Conservation (phyloP, 2,113 vertebrate species). For the Circaetus cinerascens region DNA sequence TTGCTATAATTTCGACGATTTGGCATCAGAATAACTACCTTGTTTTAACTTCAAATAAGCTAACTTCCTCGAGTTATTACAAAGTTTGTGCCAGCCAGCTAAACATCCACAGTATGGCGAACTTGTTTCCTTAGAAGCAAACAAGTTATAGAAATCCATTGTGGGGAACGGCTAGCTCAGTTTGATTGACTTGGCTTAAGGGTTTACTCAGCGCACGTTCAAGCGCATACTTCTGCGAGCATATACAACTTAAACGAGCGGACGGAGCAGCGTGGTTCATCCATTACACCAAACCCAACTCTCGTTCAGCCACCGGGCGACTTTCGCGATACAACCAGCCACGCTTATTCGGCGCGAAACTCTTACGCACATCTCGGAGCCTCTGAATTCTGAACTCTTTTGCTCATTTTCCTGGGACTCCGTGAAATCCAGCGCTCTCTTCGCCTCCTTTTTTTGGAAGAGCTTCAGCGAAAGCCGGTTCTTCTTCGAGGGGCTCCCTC, state of each 20-base stretch:
- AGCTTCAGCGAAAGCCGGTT: slow-evolving; percentile 91
- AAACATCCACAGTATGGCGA: rapidly evolving
- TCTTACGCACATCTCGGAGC: slow-evolving; percentile 78
- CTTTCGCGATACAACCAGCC: neutral
- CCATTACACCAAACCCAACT: rapidly evolving
- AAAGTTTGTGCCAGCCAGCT: neutral
- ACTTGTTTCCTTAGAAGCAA: neutral
- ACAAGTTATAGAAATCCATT: rapidly evolving
- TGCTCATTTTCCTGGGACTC: slow-evolving; percentile 83
- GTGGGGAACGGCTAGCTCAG: rapidly evolving
- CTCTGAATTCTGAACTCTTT: slow-evolving; percentile 63
- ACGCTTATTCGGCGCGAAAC: neutral
- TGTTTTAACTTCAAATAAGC: neutral
- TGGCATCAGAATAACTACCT: too few species aligned
- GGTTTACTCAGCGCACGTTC: rapidly evolving
- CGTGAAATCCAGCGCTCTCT: slow-evolving; percentile 89
- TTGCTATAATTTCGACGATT: neutral
- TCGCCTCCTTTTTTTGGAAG: slow-evolving; percentile 94
- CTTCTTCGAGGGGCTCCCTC: slow-evolving; percentile 85
- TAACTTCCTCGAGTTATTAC: neutral
- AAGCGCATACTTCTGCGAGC: rapidly evolving
- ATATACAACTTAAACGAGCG: rapidly evolving
- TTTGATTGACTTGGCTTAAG: rapidly evolving
- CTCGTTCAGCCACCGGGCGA: rapidly evolving
- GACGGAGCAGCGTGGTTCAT: neutral